Conservation (phyloP, 2,797 vertebrate genomes). For the Craterocephalus amniculus region DNA sequence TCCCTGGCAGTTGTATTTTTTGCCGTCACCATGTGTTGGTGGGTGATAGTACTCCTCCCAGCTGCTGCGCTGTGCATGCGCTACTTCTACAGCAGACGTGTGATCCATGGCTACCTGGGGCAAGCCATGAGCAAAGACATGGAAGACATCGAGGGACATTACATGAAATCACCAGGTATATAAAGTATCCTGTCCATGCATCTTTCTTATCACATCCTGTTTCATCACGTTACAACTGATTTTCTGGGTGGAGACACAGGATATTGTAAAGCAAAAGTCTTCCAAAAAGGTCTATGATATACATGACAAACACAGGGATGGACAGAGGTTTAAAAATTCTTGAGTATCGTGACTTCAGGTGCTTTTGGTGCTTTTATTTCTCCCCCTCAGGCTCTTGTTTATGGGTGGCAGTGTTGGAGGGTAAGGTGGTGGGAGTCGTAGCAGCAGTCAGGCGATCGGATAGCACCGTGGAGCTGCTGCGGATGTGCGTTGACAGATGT, state of each 20-base stretch:
- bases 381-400: constrained; percentile 82
- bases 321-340: neutral
- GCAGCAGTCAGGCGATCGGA: constrained; percentile 78
- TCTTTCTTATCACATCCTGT: neutral
- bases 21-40: constrained; percentile 52
- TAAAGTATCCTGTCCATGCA: neutral
- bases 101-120: constrained; percentile 43
- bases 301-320: neutral
- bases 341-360: too few relatives aligned
- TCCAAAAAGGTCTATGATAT: neutral
- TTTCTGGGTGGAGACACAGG: neutral
- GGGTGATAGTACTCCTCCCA: constrained; percentile 61
- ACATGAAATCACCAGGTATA: constrained; percentile 57
- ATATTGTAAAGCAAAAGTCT: too few relatives aligned
- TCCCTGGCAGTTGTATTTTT: constrained; percentile 35
- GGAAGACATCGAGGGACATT: constrained; percentile 58
- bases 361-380: neutral
- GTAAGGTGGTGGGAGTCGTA: constrained; percentile 86
- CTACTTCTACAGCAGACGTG: constrained; percentile 59
- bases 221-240: neutral
- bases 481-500: constrained; percentile 87
- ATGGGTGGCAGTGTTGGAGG: constrained; percentile 87
- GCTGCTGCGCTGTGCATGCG: constrained; percentile 40
- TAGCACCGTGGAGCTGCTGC: constrained; percentile 82
- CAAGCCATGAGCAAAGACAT: constrained; percentile 52